Evolutionary conservation across 2,113 vertebrate genomes (phyloP), one percentile per base, ranked within the genome.

Genomic region (Amia ocellicauda): DNA sequence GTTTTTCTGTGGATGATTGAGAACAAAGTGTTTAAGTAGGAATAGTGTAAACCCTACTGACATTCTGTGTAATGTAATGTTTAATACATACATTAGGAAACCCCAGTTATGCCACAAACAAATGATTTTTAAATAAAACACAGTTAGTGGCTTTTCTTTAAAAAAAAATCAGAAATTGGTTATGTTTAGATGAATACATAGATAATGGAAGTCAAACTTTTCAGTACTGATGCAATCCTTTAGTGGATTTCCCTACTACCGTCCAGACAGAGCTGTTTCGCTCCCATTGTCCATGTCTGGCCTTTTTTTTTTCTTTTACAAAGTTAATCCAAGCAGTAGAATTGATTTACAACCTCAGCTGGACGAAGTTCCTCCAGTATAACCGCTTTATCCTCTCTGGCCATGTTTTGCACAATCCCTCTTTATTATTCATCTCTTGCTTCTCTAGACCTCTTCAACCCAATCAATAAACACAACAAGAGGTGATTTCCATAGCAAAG

Each of bases 401-500:
- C 45, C 56, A 51, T 26, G 22, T 40, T 59, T 50, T 24, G 27
- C 20, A 57, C 28, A 36, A 36, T n/a, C 51, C 20, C 20, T 53
- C 29, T 57, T 63, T 62, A 62, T 31, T 27, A 9, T 7, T 51
- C 50, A 19, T 19, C 5, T 23, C 4, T 56, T 47, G 26, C 26
- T 51, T 51, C n/a, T 9, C 7, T 50, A 9, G 9, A 23, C 50
- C 26, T n/a, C n/a, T 13, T 31, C 19, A 59, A 19, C 22, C 10
- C 23, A 49, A 26, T 59, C 28, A 40, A 14, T 66, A 24, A 19
- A 26, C 56, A 31, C 26, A 36, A 59, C 47, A 51, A 24, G 8
- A 66, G 45, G 22, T 16, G 41, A 51, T 52, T 52, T 16, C 27
- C 57, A 59, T 17, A 45, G 47, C 52, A 23, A 50, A 50, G 43